A percentile compares a stretch with the other conserved stretches of the same genome.
phyloP scores from a whole-genome alignment of 1,140 invertebrate species.

The Trichomalopsis sarcophagae region DNA sequence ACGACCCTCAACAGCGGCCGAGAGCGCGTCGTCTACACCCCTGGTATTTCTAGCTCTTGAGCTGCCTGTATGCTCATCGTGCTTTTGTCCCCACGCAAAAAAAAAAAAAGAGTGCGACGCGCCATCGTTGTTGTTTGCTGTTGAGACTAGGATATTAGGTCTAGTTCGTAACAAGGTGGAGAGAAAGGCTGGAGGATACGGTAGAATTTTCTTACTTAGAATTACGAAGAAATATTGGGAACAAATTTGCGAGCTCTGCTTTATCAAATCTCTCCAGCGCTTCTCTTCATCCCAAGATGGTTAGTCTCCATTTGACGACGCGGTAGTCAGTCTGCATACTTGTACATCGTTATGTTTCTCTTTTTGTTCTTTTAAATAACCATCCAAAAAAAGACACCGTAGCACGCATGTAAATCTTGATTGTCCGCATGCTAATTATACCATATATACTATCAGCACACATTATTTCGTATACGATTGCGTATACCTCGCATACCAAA shows the following conservation, averaged over 20 bases:
- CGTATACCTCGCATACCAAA: background rate
- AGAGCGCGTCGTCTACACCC: slow-evolving; percentile 67
- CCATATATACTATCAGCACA: background rate
- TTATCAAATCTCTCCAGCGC: too few relatives aligned
- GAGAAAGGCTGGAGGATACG: background rate
- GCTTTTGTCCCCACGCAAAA: background rate
- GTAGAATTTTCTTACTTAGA: background rate
- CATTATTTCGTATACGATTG: background rate
- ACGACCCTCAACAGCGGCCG: slow-evolving; percentile 72
- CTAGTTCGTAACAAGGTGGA: background rate
- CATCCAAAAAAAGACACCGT: background rate
- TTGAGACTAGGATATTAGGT: background rate
- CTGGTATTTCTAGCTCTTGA: slow-evolving; percentile 68
- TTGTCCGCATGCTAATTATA: background rate
- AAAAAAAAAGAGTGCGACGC: background rate
- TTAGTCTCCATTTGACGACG: background rate
- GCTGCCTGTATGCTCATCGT: slow-evolving; percentile 24
- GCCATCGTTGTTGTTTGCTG: background rate
- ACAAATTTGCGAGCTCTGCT: too few relatives aligned
- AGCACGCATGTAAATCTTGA: background rate
- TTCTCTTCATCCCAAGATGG: background rate
- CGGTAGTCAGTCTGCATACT: background rate
- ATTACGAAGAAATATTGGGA: too few relatives aligned
- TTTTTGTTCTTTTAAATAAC: background rate
- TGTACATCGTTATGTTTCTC: background rate